Evolutionary conservation across 2,888 invertebrate genomes (phyloP), one percentile per base, ranked within the genome.

Genomic region (Eurytoma adleriae): DNA sequence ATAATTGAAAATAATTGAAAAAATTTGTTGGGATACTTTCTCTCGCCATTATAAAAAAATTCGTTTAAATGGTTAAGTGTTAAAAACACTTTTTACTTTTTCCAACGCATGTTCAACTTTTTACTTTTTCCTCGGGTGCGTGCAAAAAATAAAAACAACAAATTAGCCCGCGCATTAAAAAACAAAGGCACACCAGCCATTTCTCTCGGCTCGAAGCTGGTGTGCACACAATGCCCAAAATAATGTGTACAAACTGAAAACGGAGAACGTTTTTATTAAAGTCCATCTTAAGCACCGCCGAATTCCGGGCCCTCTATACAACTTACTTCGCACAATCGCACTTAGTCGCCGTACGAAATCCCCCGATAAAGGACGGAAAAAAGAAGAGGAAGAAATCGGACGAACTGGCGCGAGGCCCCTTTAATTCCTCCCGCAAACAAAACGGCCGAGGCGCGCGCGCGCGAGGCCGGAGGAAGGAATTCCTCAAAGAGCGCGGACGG

Each of bases 401-500:
- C 14, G n/a, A 18, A 50, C 50, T 10, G 18, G 13, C 61, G 18
- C 20, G 13, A 30, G 13, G 5, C 54, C 30, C 66, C 75, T 57
- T 59, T 61, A 61, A 62, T 69, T 30, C 68, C n/a, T 69, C 20
- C 50, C 10, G 52, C 5, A 56, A 73, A 62, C 24, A 79, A 64
- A 69, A 66, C 79, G 74, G 69, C n/a, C 30, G 30, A 2, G 64
- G 50, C 61, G 4, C 62, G 57, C 48, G n/a, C 24, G 40, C 71
- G 27, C 7, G 68, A 52, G 20, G 40, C 50, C 62, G n/a, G 57
- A 71, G 40, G 71, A 67, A 72, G 59, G 62, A 78, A 78, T 78
- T 78, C 73, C 68, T 62, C 18, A 78, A 73, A 78, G 78, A 56
- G 67, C 52, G 72, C 67, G 68, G 56, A 62, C 68, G 78, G 78